These are phyloP conservation scores for Ptiloglossa arizonensis DNA, from an alignment of 1,140 invertebrate genomes.

Conservation along the genomic window DNA sequence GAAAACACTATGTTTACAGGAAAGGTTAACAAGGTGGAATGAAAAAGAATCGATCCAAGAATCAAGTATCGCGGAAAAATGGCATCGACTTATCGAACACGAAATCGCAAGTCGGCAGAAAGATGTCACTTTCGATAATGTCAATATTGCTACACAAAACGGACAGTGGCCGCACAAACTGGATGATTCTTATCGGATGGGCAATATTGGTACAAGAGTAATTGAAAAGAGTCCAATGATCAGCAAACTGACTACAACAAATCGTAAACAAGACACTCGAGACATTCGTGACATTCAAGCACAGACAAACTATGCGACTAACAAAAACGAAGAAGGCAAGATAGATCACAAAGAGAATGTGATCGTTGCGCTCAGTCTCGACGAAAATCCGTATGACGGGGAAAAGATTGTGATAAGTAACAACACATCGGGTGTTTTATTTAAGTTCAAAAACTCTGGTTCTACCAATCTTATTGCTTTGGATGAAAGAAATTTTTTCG, in stretches of 20 bases:
- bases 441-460: not conserved
- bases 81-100: not conserved
- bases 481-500: not conserved
- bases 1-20: conserved; percentile 35
- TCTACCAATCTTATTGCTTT: not conserved
- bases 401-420: not conserved
- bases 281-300: not conserved
- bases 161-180: not conserved
- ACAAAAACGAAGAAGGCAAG: conserved; percentile 4
- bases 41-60: not conserved
- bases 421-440: not conserved
- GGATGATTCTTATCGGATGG: not conserved
- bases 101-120: not conserved
- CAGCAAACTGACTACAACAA: not conserved
- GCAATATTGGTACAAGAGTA: not conserved
- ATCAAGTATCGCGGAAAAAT: not conserved
- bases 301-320: not conserved
- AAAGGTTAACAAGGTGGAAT: conserved; percentile 3
- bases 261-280: conserved; percentile 2
- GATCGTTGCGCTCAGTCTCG: not conserved
- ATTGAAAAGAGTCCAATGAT: not conserved
- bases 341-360: not conserved
- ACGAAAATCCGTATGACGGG: not conserved
- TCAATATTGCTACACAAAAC: not conserved
- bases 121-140: not conserved